These are phyloP conservation scores for Timandra comae DNA, from an alignment of 2,888 invertebrate species.

Conservation along the genomic window DNA sequence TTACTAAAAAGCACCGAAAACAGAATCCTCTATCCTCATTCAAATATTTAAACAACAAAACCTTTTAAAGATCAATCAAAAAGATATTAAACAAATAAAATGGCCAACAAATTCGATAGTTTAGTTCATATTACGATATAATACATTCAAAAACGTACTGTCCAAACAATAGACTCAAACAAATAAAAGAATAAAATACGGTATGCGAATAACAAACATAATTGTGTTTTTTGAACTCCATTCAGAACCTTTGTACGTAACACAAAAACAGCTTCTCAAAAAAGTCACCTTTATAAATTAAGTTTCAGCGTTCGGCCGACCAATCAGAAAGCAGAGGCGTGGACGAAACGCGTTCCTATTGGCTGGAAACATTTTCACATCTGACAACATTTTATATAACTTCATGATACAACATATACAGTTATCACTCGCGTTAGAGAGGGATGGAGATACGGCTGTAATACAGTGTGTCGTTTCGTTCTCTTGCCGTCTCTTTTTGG, in stretches of 20 bases:
- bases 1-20: constrained; percentile 1
- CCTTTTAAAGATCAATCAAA: constrained; percentile 25
- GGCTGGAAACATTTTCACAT: constrained; percentile 46
- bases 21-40: constrained; percentile 9
- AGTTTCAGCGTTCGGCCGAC: constrained; percentile 59
- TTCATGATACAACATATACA: constrained; percentile 76
- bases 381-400: constrained; percentile 76
- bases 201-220: constrained; percentile 69
- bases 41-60: constrained; percentile 8
- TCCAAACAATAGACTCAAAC: constrained; percentile 50
- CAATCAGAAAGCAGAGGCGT: constrained; percentile 59
- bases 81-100: constrained; percentile 15
- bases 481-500: constrained; percentile 45
- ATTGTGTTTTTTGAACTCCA: constrained; percentile 71
- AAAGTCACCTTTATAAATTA: constrained; percentile 76
- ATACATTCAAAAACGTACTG: constrained; percentile 34
- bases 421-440: constrained; percentile 63
- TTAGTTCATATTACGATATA: constrained; percentile 41
- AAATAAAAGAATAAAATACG: constrained; percentile 59
- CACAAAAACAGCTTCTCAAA: constrained; percentile 66
- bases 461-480: constrained; percentile 68
- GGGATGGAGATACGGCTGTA: constrained; percentile 48
- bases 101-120: constrained; percentile 29
- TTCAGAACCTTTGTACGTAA: constrained; percentile 65
- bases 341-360: constrained; percentile 39